Percentiles rank a stretch among this genome's conserved stretches.
Conservation (phyloP, 2,888 invertebrate species). For the Eudasyphora cyanicolor region DNA sequence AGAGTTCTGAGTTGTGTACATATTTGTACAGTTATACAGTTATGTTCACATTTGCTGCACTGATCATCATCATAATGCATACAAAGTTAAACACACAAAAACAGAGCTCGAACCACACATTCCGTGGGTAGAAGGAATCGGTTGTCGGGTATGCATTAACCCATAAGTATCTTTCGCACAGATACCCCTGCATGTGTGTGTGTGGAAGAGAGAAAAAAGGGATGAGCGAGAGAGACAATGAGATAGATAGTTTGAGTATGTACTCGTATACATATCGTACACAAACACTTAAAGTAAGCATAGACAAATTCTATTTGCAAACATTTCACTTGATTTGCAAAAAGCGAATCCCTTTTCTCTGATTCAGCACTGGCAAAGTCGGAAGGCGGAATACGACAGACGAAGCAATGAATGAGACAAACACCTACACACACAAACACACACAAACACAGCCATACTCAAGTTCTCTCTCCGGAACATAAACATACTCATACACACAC, state of each 20-base stretch:
- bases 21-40: constrained; percentile 79
- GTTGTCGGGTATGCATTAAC: too few relatives aligned
- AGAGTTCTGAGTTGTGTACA: constrained; percentile 74
- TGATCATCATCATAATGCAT: constrained; percentile 78
- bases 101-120: constrained; percentile 33
- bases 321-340: constrained; percentile 79
- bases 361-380: too few relatives aligned
- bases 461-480: not conserved
- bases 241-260: constrained; percentile 21
- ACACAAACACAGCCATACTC: not conserved
- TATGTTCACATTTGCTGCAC: constrained; percentile 77
- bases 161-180: too few relatives aligned
- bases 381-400: not conserved
- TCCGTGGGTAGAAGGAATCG: too few relatives aligned
- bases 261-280: constrained; percentile 73
- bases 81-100: constrained; percentile 66
- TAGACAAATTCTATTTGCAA: constrained; percentile 79
- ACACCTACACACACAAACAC: not conserved
- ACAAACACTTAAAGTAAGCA: constrained; percentile 78
- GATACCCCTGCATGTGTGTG: not conserved
- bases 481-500: not conserved
- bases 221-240: constrained; percentile 9
- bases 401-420: constrained; percentile 10
- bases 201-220: not conserved
- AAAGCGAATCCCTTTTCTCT: constrained; percentile 70